Evolutionary conservation across 2,113 vertebrate genomes (phyloP).

Genomic region (Cygnus atratus): DNA sequence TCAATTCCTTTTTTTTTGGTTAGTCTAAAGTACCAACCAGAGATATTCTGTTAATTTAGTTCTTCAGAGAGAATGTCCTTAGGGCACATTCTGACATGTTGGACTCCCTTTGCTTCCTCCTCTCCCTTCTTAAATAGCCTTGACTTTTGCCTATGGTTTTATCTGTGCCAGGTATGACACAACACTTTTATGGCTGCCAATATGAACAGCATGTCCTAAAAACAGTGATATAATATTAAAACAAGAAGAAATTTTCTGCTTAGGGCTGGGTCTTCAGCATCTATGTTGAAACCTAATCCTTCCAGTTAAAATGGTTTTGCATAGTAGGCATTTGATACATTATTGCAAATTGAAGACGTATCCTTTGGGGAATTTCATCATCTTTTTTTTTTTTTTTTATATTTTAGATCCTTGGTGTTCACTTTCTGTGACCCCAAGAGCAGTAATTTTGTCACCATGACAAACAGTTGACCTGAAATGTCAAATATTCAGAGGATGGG

Average conservation of each 20-base stretch:
- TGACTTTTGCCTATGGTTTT: neutral
- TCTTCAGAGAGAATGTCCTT: neutral
- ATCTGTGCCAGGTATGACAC: constrained; percentile 49
- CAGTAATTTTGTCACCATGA: neutral
- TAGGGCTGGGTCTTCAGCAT: neutral
- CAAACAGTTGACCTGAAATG: neutral
- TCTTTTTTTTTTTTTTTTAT: neutral
- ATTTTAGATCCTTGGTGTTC: neutral
- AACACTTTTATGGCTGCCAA: neutral
- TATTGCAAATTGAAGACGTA: neutral
- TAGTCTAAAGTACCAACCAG: neutral
- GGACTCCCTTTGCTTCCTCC: neutral
- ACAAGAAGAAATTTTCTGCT: neutral
- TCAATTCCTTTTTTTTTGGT: neutral
- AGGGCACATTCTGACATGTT: neutral
- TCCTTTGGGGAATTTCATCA: neutral
- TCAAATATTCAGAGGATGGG: neutral
- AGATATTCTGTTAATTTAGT: neutral
- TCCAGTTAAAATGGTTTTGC: neutral
- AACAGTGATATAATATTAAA: neutral
- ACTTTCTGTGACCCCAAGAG: neutral
- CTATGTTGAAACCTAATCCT: neutral
- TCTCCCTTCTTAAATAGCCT: neutral
- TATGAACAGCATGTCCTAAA: neutral
- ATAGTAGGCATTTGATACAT: accelerated